Evolutionary conservation across 2,797 vertebrate genomes (phyloP).

Genomic region (Hemibagrus guttatus): DNA sequence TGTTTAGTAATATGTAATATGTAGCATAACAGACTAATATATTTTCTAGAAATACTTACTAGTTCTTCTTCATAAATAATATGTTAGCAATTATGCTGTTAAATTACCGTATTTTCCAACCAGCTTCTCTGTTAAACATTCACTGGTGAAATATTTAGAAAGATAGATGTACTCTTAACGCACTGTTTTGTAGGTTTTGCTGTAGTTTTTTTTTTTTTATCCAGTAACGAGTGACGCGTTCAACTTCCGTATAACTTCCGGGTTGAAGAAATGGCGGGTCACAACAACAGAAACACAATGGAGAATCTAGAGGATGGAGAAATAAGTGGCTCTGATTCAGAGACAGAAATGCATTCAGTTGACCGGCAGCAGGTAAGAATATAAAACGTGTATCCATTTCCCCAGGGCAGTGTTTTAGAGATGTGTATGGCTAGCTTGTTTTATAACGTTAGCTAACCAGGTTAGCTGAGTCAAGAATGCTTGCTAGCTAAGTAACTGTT

Average conservation of each 20-base stretch:
- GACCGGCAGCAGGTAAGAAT: slow-evolving; percentile 47
- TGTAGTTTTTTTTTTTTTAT: not conserved
- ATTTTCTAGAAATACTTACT: not conserved
- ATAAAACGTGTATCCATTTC: too few species aligned
- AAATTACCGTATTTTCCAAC: not conserved
- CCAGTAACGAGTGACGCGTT: slow-evolving; percentile 14
- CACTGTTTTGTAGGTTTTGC: not conserved
- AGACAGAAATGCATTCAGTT: slow-evolving; percentile 77
- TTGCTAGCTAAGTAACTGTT: not conserved
- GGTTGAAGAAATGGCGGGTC: slow-evolving; percentile 65
- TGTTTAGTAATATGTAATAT: too few species aligned
- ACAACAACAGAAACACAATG: slow-evolving; percentile 68
- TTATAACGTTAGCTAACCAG: not conserved
- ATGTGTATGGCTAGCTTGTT: not conserved
- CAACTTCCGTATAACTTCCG: slow-evolving; percentile 40
- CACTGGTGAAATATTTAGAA: not conserved
- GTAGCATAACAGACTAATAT: not conserved
- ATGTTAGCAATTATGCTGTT: not conserved
- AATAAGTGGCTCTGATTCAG: slow-evolving; percentile 79
- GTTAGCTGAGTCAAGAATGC: not conserved
- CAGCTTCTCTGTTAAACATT: not conserved
- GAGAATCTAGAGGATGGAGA: slow-evolving; percentile 87
- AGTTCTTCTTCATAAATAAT: not conserved
- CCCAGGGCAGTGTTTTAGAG: not conserved
- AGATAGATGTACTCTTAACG: not conserved